phyloP scores from a whole-genome alignment of 1,140 invertebrate genomes.

The Cepaea nemoralis region DNA sequence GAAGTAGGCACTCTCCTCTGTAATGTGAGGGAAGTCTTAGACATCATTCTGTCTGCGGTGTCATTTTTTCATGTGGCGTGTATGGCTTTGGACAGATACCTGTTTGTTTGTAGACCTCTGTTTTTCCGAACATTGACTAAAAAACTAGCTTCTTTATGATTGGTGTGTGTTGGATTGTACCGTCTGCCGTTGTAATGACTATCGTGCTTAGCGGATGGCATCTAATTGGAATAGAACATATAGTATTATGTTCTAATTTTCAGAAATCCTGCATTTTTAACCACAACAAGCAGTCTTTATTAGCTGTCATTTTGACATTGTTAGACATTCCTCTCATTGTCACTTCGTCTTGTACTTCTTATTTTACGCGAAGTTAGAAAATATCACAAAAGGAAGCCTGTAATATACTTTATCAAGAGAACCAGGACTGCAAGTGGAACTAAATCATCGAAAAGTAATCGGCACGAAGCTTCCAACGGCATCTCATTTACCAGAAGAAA shows the following conservation, averaged over 20 bases:
- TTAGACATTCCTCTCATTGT: neutral
- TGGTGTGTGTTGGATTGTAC: neutral
- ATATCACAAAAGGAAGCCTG: slow-evolving; percentile 9
- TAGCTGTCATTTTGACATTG: neutral
- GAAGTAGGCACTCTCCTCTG: neutral
- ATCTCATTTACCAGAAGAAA: neutral
- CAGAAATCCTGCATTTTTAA: neutral
- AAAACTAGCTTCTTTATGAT: neutral
- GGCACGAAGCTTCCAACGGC: neutral
- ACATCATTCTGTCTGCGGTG: neutral
- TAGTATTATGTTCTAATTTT: neutral
- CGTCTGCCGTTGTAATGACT: neutral
- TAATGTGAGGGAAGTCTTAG: neutral
- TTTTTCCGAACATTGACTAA: neutral
- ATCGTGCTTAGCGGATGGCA: neutral
- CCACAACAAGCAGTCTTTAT: neutral
- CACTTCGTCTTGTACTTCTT: neutral
- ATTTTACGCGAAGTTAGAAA: neutral
- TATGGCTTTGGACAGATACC: slow-evolving; percentile 24
- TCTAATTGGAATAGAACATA: neutral
- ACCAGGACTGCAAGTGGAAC: neutral
- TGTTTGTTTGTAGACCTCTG: slow-evolving; percentile 14
- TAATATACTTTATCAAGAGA: neutral
- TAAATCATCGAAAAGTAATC: neutral
- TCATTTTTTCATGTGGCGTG: slow-evolving; percentile 18